Evolutionary conservation across 1,140 invertebrate genomes (phyloP), one percentile per base, ranked within the genome.

Genomic region (Chymomyza costata): DNA sequence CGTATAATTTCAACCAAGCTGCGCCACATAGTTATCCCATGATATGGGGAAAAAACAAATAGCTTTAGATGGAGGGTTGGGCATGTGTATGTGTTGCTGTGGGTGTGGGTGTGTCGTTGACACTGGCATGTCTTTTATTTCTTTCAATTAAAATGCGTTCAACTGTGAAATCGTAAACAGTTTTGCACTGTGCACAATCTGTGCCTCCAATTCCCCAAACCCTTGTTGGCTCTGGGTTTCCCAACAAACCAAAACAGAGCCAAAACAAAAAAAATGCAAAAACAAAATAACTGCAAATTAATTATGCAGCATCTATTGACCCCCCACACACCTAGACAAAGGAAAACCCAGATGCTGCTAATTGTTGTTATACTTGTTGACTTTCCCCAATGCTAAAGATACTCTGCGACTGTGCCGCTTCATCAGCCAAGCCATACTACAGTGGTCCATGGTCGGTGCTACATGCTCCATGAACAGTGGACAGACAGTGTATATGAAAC

Each of bases 111-210:
- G 49, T 68, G 64, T 68, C 64, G 76, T 80, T 80, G 67, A 78
- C 73, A 80, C 73, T 62, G 49, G 64, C 67, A 56, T 73, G 73
- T 80, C 73, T 80, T 61, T 78, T 60, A 57, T 69, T 65, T 57
- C 73, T 64, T 78, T 68, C 73, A 80, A 80, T 80, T 80, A 80
- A 80, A 80, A 80, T 51, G 50, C 64, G 62, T 63, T 80, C 73
- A 73, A 70, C 73, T 80, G 74, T 44, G 71, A 80, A 80, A 80
- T 80, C 56, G 73, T 68, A 68, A 80, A 78, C 73, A 78, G 62
- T 67, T 76, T 74, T 73, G 37, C 35, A 17, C 16, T 34, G n/a
- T 51, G 47, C 28, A 19, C 15, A 31, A 45, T 25, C 43, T n/a
- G n/a, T n/a, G n/a, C 13, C 37, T 10, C 10, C 21, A 35, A 48